Evolutionary conservation across 2,888 invertebrate genomes (phyloP).

Genomic region (Drosophila neonasuta): DNA sequence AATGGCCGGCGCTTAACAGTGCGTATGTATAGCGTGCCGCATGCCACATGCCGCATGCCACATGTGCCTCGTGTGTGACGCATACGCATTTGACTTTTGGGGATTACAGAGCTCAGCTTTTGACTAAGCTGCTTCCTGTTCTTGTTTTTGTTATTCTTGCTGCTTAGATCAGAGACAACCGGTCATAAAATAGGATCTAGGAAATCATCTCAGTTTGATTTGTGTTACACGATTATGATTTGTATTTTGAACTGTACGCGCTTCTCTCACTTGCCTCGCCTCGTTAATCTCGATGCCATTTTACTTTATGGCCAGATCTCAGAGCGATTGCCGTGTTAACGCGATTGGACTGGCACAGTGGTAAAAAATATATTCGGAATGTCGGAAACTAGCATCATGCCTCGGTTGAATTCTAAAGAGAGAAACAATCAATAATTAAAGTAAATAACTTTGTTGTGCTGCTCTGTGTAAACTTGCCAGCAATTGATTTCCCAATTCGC

Average conservation of each 20-base stretch:
- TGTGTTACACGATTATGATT: conserved; percentile 70
- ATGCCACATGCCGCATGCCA: conserved; percentile 9
- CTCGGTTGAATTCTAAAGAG: not conserved
- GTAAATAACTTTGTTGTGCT: not conserved
- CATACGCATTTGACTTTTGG: conserved; percentile 36
- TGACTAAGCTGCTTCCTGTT: conserved; percentile 6
- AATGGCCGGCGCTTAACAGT: conserved; percentile 59
- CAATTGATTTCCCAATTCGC: not conserved
- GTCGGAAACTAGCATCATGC: not conserved
- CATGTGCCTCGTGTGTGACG: conserved; percentile 14
- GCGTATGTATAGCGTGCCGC: conserved; percentile 20
- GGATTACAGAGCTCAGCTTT: conserved; percentile 43
- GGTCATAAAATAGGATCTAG: conserved; percentile 55
- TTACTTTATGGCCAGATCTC: conserved; percentile 36
- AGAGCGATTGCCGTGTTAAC: conserved; percentile 29
- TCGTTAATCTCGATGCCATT: conserved; percentile 13
- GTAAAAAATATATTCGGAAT: not conserved
- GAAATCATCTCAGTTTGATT: conserved; percentile 58
- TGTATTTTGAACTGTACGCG: conserved; percentile 49
- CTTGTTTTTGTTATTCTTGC: conserved; percentile 1
- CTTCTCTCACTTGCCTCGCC: conserved; percentile 37
- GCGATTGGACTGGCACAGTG: conserved; percentile 39
- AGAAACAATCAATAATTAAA: not conserved
- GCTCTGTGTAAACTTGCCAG: not conserved
- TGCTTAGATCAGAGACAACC: conserved; percentile 40